phyloP scores from a whole-genome alignment of 2,888 invertebrate genomes.

The Diachrysia chrysitis region DNA sequence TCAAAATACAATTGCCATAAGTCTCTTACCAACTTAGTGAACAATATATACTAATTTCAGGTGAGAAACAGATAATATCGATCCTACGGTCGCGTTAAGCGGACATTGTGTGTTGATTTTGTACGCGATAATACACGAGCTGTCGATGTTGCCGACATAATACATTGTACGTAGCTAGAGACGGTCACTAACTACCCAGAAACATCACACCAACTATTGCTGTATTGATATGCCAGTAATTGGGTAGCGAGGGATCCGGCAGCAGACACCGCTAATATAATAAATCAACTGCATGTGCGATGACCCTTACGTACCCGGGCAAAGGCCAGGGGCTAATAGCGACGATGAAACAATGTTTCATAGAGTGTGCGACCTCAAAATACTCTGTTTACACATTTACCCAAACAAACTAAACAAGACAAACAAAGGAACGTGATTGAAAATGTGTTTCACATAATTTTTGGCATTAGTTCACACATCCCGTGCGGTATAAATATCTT shows the following conservation, averaged over 20 bases:
- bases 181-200: background rate
- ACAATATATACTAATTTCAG: background rate
- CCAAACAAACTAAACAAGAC: conserved; percentile 34
- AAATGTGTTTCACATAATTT: conserved; percentile 42
- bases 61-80: background rate
- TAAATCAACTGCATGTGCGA: background rate
- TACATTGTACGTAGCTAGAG: background rate
- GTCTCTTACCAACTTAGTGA: background rate
- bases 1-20: background rate
- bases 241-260: background rate
- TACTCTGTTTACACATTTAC: conserved; percentile 42
- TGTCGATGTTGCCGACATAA: background rate
- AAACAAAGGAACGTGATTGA: conserved; percentile 54
- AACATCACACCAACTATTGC: background rate
- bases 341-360: conserved; percentile 18
- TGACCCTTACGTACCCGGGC: background rate
- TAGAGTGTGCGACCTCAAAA: conserved; percentile 24
- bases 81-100: background rate
- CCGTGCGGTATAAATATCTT: background rate
- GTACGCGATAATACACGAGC: conserved; percentile 2
- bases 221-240: conserved; percentile 2
- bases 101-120: background rate
- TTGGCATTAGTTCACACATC: conserved; percentile 9
- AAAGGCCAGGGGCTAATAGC: conserved; percentile 2
- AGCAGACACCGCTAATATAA: background rate